A percentile compares a stretch with the other conserved stretches of the same genome.
These are phyloP conservation scores for Erpetoichthys calabaricus DNA, from an alignment of 2,797 vertebrate genomes.

Conservation along the genomic window DNA sequence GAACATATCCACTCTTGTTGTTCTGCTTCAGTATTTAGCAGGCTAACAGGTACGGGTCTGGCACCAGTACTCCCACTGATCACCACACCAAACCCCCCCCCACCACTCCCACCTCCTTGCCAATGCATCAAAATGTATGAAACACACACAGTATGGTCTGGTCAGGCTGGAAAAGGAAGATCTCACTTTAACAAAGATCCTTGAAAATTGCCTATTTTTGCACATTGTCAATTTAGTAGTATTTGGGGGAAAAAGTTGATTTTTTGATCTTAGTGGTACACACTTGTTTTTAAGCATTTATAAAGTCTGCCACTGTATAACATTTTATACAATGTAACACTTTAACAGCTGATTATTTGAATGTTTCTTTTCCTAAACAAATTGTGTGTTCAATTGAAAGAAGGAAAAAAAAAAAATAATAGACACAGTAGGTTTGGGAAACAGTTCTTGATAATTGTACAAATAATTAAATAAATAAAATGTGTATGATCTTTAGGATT, in stretches of 20 bases:
- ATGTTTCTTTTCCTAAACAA: constrained; percentile 60
- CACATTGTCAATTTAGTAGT: constrained; percentile 54
- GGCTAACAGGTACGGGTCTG: constrained; percentile 5
- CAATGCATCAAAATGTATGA: no score
- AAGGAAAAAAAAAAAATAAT: neutral
- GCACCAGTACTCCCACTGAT: constrained; percentile 8
- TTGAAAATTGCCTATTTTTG: constrained; percentile 53
- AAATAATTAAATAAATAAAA: constrained; percentile 26
- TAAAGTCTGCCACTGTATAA: constrained; percentile 59
- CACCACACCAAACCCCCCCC: no score
- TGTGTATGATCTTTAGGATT: neutral
- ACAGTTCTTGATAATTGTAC: constrained; percentile 33
- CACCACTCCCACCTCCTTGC: no score
- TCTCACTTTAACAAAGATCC: neutral
- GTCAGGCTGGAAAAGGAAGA: no score
- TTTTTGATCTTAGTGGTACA: constrained; percentile 54
- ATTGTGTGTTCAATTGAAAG: constrained; percentile 18
- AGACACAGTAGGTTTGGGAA: constrained; percentile 22
- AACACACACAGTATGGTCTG: no score
- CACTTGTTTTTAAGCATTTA: constrained; percentile 63
- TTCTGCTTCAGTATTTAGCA: no score
- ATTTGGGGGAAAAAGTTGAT: constrained; percentile 43
- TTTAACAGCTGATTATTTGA: constrained; percentile 61
- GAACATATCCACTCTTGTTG: no score
- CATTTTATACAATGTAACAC: constrained; percentile 73